These are phyloP conservation scores for Carduelis carduelis DNA, from an alignment of 2,797 vertebrate genomes.

Conservation along the genomic window DNA sequence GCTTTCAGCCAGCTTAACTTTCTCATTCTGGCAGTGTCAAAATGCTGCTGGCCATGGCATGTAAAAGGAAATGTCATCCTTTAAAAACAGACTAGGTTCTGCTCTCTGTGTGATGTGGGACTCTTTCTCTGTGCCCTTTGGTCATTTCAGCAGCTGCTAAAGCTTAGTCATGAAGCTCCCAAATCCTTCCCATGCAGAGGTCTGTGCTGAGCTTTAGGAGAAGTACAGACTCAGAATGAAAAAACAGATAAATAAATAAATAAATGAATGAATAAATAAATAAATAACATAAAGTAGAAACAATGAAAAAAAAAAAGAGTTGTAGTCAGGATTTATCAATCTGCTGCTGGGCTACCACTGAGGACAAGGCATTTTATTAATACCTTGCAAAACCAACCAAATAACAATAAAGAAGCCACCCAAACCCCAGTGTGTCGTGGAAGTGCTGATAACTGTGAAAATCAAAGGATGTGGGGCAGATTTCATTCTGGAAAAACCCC, in stretches of 20 bases:
- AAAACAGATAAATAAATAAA: background rate
- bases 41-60: background rate
- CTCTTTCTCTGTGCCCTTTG: background rate
- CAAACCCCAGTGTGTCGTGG: background rate
- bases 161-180: background rate
- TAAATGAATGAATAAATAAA: too few relatives aligned
- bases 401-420: background rate
- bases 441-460: background rate
- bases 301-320: background rate
- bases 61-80: background rate
- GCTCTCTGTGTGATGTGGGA: background rate
- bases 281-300: background rate
- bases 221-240: background rate
- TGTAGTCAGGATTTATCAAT: background rate
- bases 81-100: background rate
- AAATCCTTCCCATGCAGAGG: background rate
- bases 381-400: background rate
- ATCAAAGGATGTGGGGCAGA: background rate
- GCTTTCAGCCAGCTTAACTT: background rate
- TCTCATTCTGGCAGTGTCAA: background rate
- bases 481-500: background rate
- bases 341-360: background rate
- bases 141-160: background rate
- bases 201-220: background rate
- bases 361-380: background rate